Evolutionary conservation across 2,797 vertebrate genomes (phyloP), one percentile per base, ranked within the genome.

Genomic region (Sebastiscus albofasciatus): DNA sequence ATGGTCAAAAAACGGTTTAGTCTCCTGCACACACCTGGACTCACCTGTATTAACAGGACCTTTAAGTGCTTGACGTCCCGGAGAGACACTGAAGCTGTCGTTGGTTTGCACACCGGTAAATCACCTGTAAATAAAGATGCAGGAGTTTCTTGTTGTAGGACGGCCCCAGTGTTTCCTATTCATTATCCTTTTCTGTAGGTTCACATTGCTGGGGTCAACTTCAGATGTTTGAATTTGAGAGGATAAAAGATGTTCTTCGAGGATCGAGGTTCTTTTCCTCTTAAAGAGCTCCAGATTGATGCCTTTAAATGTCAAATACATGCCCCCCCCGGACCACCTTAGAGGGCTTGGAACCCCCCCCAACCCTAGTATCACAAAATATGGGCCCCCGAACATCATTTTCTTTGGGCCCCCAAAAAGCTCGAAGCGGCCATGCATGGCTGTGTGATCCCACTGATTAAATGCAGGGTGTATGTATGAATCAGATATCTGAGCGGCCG

Each of bases 401-500:
- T n/a, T 33, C 26, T 14, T 29, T 18, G 9, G 29, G 18, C 18
- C 31, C 11, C 61, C 11, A 6, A 22, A 8, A 22, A 24, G 34
- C 62, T 39, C 9, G 22, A 39, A 16, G 5, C 12, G 34, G 12
- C 34, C 62, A 4, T 39, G 62, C 26, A 56, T 64, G 70, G 72
- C 52, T 66, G 72, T 65, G 67, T 77, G 88, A 82, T 84, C n/a
- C 26, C 24, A 67, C 66, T 84, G 91, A 93, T 89, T 86, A 90
- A 91, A 90, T 72, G 81, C 68, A 83, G 67, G 16, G 29, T 85
- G 68, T 66, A 72, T 67, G 61, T 80, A 81, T 91, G 82, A 85
- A 90, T 92, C 87, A 73, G 84, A 89, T 91, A 84, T 84, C 79
- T 64, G 76, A 84, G 84, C 79, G 8, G 81, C 86, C 89, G 83